A percentile compares a stretch with the other conserved stretches of the same genome.
These are phyloP conservation scores for Erebia epiphron DNA, from an alignment of 2,888 invertebrate species.

Conservation along the genomic window DNA sequence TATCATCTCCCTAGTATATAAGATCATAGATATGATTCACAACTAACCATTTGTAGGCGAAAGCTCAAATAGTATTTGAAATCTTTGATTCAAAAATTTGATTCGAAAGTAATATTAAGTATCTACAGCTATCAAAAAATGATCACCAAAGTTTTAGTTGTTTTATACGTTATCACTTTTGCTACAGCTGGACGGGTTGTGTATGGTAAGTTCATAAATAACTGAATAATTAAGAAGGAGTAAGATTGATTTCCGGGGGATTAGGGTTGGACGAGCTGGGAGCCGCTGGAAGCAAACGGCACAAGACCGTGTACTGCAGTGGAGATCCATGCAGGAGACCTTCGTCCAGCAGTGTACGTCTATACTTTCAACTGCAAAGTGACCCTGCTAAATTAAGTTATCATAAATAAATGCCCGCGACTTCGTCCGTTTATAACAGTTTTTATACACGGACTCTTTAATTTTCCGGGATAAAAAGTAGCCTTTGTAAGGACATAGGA, in stretches of 20 bases:
- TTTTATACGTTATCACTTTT: conserved; percentile 54
- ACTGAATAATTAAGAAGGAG: background rate
- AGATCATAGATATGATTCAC: conserved; percentile 67
- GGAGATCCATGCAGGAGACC: too few relatives aligned
- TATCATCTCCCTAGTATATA: conserved; percentile 68
- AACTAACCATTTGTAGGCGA: conserved; percentile 63
- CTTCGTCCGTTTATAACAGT: too few relatives aligned
- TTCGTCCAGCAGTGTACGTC: too few relatives aligned
- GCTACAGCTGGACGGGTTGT: conserved; percentile 62
- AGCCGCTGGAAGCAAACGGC: too few relatives aligned
- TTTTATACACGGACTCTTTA: too few relatives aligned
- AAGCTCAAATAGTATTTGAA: conserved; percentile 53
- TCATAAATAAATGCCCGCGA: too few relatives aligned
- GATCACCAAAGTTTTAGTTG: conserved; percentile 60
- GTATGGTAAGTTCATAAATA: conserved; percentile 52
- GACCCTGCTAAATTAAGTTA: too few relatives aligned
- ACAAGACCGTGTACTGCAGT: too few relatives aligned
- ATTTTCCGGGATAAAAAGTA: too few relatives aligned
- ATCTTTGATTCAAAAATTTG: too few relatives aligned
- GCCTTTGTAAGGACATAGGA: too few relatives aligned
- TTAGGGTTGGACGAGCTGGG: background rate
- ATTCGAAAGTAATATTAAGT: conserved; percentile 5
- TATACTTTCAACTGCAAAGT: too few relatives aligned
- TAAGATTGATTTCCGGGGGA: background rate
- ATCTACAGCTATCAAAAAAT: conserved; percentile 50